Percentiles rank a stretch among this genome's conserved stretches.
These are phyloP conservation scores for Diuraphis noxia DNA, from an alignment of 1,140 invertebrate genomes.

Conservation along the genomic window DNA sequence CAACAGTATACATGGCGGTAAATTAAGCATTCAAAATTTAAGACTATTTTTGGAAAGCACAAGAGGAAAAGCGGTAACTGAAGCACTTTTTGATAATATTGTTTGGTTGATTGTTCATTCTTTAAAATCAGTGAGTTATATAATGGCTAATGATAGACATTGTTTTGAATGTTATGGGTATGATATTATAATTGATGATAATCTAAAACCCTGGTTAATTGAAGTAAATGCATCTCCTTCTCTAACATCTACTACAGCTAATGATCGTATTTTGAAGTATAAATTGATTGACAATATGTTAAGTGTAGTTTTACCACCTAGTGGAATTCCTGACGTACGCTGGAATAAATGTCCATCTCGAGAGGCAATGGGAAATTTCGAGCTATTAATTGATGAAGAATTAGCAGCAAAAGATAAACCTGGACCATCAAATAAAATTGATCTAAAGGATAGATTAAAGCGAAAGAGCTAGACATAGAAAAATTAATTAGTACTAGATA, in stretches of 20 bases:
- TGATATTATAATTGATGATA: slow-evolving; percentile 85
- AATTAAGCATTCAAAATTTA: slow-evolving; percentile 90
- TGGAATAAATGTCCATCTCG: slow-evolving; percentile 86
- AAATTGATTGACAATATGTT: slow-evolving; percentile 94
- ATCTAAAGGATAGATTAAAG: slow-evolving; percentile 42
- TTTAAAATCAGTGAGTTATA: slow-evolving; percentile 75
- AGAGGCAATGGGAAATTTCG: slow-evolving; percentile 85
- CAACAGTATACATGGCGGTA: slow-evolving; percentile 91
- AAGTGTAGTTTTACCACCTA: slow-evolving; percentile 85
- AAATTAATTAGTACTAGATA: not conserved
- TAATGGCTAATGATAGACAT: slow-evolving; percentile 76
- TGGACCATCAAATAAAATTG: slow-evolving; percentile 22
- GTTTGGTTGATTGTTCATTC: slow-evolving; percentile 89
- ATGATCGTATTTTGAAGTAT: slow-evolving; percentile 93
- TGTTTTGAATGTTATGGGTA: slow-evolving; percentile 86
- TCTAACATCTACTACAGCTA: slow-evolving; percentile 90
- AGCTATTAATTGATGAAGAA: slow-evolving; percentile 86
- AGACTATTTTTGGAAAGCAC: slow-evolving; percentile 89
- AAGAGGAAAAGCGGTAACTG: slow-evolving; percentile 82
- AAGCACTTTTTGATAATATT: slow-evolving; percentile 81
- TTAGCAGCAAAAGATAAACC: slow-evolving; percentile 50
- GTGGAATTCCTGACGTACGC: slow-evolving; percentile 85
- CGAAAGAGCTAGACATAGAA: slow-evolving; percentile 25
- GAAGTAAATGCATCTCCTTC: slow-evolving; percentile 95
- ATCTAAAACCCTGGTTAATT: slow-evolving; percentile 82